Percentiles rank a stretch among this genome's conserved stretches.
Evolutionary conservation across 2,797 vertebrate genomes (phyloP).

Genomic region (Melanotaenia boesemani): DNA sequence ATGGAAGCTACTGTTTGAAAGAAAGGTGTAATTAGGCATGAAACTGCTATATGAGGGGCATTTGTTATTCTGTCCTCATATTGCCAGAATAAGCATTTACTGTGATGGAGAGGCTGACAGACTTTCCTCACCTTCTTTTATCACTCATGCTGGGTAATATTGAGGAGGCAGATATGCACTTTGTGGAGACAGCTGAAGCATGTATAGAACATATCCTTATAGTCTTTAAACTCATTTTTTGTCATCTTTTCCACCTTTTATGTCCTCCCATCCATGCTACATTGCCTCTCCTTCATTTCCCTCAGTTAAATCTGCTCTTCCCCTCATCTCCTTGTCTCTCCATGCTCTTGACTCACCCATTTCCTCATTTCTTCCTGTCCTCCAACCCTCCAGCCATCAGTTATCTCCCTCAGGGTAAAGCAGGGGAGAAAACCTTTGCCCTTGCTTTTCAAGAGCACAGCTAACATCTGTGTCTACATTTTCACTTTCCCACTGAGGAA

Average conservation of each 20-base stretch:
- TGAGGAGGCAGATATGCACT: slow-evolving; percentile 14
- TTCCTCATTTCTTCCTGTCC: slow-evolving; percentile 38
- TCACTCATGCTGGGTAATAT: slow-evolving; percentile 24
- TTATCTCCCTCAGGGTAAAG: slow-evolving; percentile 53
- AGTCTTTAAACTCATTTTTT: slow-evolving; percentile 27
- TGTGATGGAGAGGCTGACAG: slow-evolving; percentile 34
- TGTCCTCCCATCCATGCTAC: slow-evolving; percentile 10
- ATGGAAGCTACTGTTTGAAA: not conserved
- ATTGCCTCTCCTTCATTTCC: slow-evolving; percentile 10
- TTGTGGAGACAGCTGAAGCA: not conserved
- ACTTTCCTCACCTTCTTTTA: slow-evolving; percentile 40
- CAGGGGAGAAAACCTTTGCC: slow-evolving; percentile 34
- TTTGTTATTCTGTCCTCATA: slow-evolving; percentile 36
- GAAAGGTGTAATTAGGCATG: slow-evolving; percentile 13
- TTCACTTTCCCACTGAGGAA: slow-evolving; percentile 20
- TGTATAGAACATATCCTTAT: slow-evolving; percentile 17
- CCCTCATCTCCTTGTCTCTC: not conserved
- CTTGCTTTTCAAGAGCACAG: slow-evolving; percentile 48
- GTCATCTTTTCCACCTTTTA: slow-evolving; percentile 11
- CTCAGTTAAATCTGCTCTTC: slow-evolving; percentile 28
- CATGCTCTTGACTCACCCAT: slow-evolving; percentile 21
- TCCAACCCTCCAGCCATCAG: slow-evolving; percentile 57
- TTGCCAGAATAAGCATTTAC: slow-evolving; percentile 41
- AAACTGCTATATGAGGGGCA: slow-evolving; percentile 3
- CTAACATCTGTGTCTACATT: slow-evolving; percentile 48